These are phyloP conservation scores for Apodemia mormo DNA, from an alignment of 2,888 invertebrate genomes.

Conservation along the genomic window DNA sequence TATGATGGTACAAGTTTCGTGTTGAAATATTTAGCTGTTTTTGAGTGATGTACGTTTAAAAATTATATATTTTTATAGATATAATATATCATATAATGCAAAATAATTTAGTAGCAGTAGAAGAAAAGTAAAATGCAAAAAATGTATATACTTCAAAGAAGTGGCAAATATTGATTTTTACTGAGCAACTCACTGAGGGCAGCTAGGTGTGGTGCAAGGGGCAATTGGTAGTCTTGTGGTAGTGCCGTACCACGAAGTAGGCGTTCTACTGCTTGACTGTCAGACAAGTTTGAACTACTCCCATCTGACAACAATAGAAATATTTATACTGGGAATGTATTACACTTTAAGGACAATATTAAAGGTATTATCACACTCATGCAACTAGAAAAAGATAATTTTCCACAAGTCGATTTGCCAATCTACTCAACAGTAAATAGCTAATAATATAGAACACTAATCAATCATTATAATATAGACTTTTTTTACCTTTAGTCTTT, in stretches of 20 bases:
- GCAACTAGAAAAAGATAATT: neutral
- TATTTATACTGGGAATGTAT: neutral
- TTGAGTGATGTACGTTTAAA: too few species aligned
- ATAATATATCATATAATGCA: neutral
- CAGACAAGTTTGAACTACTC: slow-evolving; percentile 63
- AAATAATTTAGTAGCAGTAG: neutral
- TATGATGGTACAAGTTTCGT: too few species aligned
- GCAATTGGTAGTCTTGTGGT: slow-evolving; percentile 76
- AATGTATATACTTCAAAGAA: neutral
- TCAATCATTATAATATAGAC: neutral
- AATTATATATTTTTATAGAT: too few species aligned
- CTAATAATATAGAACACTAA: neutral
- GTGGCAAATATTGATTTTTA: slow-evolving; percentile 49
- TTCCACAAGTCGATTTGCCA: neutral
- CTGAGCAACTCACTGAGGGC: slow-evolving; percentile 77
- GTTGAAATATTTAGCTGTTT: too few species aligned
- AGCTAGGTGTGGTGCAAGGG: slow-evolving; percentile 73
- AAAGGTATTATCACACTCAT: slow-evolving; percentile 1
- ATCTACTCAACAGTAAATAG: neutral
- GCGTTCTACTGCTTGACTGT: slow-evolving; percentile 76
- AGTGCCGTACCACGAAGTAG: slow-evolving; percentile 70
- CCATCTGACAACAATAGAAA: slow-evolving; percentile 51
- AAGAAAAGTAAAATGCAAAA: neutral
- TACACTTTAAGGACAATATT: slow-evolving; percentile 9
- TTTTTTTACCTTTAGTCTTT: neutral